Evolutionary conservation across 2,888 invertebrate genomes (phyloP).

Genomic region (Platypus cylindrus): DNA sequence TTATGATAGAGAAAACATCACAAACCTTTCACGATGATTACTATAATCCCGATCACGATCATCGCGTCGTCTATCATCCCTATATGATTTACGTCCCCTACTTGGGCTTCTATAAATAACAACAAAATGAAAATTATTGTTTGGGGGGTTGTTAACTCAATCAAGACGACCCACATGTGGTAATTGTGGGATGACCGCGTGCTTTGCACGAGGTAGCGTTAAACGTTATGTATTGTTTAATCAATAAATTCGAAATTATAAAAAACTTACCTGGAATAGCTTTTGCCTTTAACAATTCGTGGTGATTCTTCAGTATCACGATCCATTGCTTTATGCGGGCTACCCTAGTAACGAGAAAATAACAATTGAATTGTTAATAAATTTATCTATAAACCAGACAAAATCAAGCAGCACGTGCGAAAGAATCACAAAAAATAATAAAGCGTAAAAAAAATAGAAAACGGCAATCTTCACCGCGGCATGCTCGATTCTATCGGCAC

Average conservation of each 20-base stretch:
- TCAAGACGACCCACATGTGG: too few species aligned
- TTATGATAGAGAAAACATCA: too few species aligned
- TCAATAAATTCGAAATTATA: constrained; percentile 3
- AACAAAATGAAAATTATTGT: too few species aligned
- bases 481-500: too few species aligned
- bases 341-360: constrained; percentile 24
- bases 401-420: too few species aligned
- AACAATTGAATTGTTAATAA: constrained; percentile 1
- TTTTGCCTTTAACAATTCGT: constrained; percentile 32
- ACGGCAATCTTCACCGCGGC: too few species aligned
- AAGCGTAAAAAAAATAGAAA: too few species aligned
- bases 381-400: too few species aligned
- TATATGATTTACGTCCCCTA: constrained; percentile 32
- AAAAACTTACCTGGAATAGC: constrained; percentile 31
- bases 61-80: constrained; percentile 31
- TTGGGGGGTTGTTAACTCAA: too few species aligned
- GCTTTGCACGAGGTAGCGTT: too few species aligned
- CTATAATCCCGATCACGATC: constrained; percentile 34
- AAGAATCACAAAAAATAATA: too few species aligned
- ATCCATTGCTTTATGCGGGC: constrained; percentile 28
- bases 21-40: constrained; percentile 31
- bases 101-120: constrained; percentile 22
- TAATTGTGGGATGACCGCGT: too few species aligned
- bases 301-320: constrained; percentile 33
- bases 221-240: constrained; percentile 4